Base-by-base conservation (phyloP, 2,113 vertebrate genomes). In the Trichechus manatus region DNA sequence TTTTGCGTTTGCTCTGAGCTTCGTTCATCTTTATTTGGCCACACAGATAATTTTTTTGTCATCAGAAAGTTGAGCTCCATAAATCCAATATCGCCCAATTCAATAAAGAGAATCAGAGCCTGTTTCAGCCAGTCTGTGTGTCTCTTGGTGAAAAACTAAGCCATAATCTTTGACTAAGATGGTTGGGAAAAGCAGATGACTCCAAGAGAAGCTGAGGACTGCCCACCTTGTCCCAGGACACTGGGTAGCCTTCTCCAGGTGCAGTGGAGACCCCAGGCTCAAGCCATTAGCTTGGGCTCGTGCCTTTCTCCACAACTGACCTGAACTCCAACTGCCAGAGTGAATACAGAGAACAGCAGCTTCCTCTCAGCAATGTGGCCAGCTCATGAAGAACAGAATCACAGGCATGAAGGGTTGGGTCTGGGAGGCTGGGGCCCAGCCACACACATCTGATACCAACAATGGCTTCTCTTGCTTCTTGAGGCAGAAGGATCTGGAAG, bases 41-140 rank as follows among this genome's bases (percentile, higher is more conserved):
- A 59, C 92, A 44, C 87, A 97, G 97, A 98, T 97, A 90, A 93
- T 81, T 78, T 95, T n/a, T 98, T 98, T 98, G 97, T 97, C 98
- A 98, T 97, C 97, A 75, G 96, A 97, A 98, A 97, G 97, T 77
- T 83, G 68, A 93, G 96, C 56, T 96, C 93, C 87, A 94, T 85
- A 96, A 98, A 98, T 98, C 96, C 91, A 95, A 87, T 93, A 93
- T 95, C 70, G 9, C 63, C 23, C 88, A 96, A 96, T 92, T 84
- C 97, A 97, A 53, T 97, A 80, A 91, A 36, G 50, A 94, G 72
- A 81, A 10, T 14, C 22, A 19, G 33, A 88, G 72, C 91, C 61
- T 42, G 88, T 66, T 95, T 31, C 33, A 80, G 84, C 93, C 64
- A 44, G 94, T 44, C 74, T 94, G 56, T 0, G 0, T 68, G 82